Percentiles rank a stretch among this genome's conserved stretches.
These are phyloP conservation scores for Zaprionus gabonicus DNA, from an alignment of 1,140 invertebrate genomes.

Conservation along the genomic window DNA sequence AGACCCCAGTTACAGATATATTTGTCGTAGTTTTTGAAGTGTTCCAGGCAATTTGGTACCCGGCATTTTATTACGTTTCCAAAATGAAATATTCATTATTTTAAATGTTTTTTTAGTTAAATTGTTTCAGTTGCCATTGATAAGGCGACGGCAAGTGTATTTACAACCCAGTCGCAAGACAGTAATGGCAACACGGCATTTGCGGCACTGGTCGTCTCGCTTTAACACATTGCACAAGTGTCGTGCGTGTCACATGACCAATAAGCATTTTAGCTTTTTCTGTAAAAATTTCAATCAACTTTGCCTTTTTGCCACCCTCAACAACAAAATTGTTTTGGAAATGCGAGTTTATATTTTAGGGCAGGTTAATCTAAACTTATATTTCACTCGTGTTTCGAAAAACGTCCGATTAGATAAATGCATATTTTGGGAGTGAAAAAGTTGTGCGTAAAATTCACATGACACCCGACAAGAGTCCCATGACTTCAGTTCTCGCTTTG, in stretches of 20 bases:
- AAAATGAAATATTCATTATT: conserved; percentile 22
- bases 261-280: conserved; percentile 59
- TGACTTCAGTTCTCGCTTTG: conserved; percentile 65
- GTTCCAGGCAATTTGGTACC: background rate
- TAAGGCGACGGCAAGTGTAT: conserved; percentile 29
- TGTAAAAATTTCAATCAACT: conserved; percentile 42
- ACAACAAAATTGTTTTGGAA: background rate
- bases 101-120: conserved; percentile 46
- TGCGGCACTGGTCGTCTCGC: conserved; percentile 61
- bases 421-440: conserved; percentile 15
- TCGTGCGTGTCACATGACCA: conserved; percentile 76
- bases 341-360: background rate
- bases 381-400: background rate
- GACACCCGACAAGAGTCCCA: conserved; percentile 70
- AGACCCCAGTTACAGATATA: background rate
- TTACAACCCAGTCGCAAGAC: conserved; percentile 65
- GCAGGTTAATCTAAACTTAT: background rate
- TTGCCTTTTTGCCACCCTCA: background rate
- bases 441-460: conserved; percentile 67
- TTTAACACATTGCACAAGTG: conserved; percentile 54
- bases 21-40: background rate
- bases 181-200: conserved; percentile 50
- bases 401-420: background rate
- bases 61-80: conserved; percentile 12
- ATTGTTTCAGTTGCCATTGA: conserved; percentile 41